Base-by-base conservation (phyloP, 2,797 vertebrate genomes). In the Spea hammondii region DNA sequence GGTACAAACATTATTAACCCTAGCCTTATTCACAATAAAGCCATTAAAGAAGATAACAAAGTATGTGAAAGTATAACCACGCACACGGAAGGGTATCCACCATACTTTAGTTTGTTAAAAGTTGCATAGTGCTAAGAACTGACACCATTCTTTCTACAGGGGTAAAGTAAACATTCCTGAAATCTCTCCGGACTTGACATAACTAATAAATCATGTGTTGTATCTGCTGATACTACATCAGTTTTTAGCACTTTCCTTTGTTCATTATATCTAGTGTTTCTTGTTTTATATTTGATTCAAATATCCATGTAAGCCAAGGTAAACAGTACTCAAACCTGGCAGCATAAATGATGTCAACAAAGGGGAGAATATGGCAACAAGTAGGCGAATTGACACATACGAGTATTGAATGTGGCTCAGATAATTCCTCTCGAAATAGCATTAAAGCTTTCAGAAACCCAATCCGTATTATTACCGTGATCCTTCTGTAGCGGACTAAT, bases 221-320 rank as follows among this genome's bases (percentile, higher is more conserved):
- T 72, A 72, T 59, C 55, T 72, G 55, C 17, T 72, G 53, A 72
- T 62, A 62, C 55, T 48, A 62, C 55, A 62, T 72, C 8, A 14
- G 32, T 55, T 60, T 72, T n/a, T 49, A 48, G 6, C 11, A 5
- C 7, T 72, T 72, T 11, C 54, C 12, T n/a, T 60, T 72, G 70
- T 72, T 71, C 53, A 44, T n/a, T 13, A 71, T 8, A 71, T 57
- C 44, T 46, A 71, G 54, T 71, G 70, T 59, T 71, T 71, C 53
- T 60, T 72, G 55, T 72, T 72, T 72, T 48, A 72, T 54, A 72
- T 72, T 72, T 72, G 45, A 50, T 64, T 48, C 8, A 50, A 49
- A 48, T n/a, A 74, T 64, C 45, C 10, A 48, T 12, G 47, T 62
- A 64, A 64, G 72, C 59, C 72, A 74, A 74, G 14, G 47, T 74